Conservation (phyloP, 2,888 invertebrate species). For the Endomychus coccineus region DNA sequence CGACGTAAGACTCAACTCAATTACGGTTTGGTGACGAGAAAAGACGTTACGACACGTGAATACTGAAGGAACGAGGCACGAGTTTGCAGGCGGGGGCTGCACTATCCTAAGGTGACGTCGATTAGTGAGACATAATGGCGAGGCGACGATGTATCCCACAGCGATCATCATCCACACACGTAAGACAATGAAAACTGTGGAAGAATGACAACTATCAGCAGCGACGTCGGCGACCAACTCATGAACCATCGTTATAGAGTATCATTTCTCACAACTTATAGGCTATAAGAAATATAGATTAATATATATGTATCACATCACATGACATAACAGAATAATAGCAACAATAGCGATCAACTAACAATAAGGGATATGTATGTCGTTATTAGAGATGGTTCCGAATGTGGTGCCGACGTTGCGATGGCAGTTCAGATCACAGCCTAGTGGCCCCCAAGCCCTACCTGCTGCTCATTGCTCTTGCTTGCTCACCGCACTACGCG, state of each 20-base stretch:
- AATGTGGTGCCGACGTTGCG: conserved; percentile 28
- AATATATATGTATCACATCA: conserved; percentile 42
- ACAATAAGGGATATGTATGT: conserved; percentile 48
- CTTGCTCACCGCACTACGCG: conserved; percentile 22
- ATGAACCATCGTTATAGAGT: conserved; percentile 18
- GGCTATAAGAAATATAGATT: conserved; percentile 40
- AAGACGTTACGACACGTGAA: conserved; percentile 24
- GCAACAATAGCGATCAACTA: conserved; percentile 45
- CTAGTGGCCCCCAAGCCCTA: conserved; percentile 38
- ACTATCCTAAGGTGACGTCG: conserved; percentile 21
- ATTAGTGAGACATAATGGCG: conserved; percentile 6
- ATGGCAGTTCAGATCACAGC: conserved; percentile 46
- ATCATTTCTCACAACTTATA: conserved; percentile 41
- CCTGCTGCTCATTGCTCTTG: conserved; percentile 19
- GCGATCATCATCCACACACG: neutral
- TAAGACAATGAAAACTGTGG: neutral
- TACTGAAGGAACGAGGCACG: conserved; percentile 36
- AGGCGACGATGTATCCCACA: conserved; percentile 7
- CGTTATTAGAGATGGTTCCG: conserved; percentile 37
- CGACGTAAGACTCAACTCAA: too few relatives aligned
- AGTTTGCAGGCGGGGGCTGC: conserved; percentile 36
- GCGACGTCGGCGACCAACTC: conserved; percentile 17
- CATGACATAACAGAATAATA: conserved; percentile 46
- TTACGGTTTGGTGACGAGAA: conserved; percentile 2
- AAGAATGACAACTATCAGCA: conserved; percentile 24